A percentile compares a stretch with the other conserved stretches of the same genome.
phyloP scores from a whole-genome alignment of 2,797 vertebrate species.

The Helostoma temminkii region DNA sequence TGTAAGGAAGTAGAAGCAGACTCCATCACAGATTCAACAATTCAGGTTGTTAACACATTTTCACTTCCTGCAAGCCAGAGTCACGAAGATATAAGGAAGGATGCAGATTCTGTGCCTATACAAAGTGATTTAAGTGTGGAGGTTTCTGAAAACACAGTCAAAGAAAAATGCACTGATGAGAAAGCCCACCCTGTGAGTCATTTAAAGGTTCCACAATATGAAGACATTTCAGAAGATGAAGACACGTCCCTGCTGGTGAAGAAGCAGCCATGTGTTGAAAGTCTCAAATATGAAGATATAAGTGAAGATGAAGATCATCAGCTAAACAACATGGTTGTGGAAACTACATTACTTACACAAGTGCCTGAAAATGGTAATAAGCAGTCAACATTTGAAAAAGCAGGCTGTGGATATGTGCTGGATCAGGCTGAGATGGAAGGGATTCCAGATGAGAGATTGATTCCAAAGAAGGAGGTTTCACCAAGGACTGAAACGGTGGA shows the following conservation, averaged over 20 bases:
- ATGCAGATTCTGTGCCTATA: not conserved
- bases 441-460: not conserved
- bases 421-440: not conserved
- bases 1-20: not conserved
- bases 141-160: not conserved
- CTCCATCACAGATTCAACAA: not conserved
- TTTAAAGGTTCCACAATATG: slow-evolving; percentile 20
- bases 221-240: slow-evolving; percentile 54
- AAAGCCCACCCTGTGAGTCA: accelerated
- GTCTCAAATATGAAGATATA: slow-evolving; percentile 10
- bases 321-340: not conserved
- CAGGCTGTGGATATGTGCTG: not conserved
- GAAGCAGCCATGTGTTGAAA: not conserved
- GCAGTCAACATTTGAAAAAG: not conserved
- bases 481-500: not conserved
- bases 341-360: not conserved
- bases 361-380: not conserved
- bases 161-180: accelerated
- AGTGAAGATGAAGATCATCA: slow-evolving; percentile 18
- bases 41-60: not conserved
- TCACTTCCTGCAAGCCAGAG: not conserved
- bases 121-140: not conserved
- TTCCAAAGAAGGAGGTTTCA: not conserved
- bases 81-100: accelerated
- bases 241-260: not conserved